phyloP scores from a whole-genome alignment of 2,797 vertebrate species.

The Dryobates pubescens region DNA sequence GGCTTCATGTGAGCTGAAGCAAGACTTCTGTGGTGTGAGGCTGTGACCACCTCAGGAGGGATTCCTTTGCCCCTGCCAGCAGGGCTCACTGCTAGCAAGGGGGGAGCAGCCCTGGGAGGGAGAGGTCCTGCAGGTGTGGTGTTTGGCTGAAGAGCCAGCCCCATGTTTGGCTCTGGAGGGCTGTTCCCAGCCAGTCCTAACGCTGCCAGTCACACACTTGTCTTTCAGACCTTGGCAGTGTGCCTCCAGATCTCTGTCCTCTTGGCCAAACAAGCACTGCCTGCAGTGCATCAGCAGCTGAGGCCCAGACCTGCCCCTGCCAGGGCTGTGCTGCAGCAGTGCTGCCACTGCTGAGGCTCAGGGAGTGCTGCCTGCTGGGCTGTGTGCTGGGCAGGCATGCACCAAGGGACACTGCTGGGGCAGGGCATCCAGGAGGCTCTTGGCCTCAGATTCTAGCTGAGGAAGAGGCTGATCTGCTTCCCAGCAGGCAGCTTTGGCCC shows the following conservation, averaged over 20 bases:
- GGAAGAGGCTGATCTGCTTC: slow-evolving; percentile 28
- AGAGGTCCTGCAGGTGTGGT: slow-evolving; percentile 20
- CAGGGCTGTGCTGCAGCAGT: slow-evolving; percentile 53
- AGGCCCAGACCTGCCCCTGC: slow-evolving; percentile 61
- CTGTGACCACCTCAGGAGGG: slow-evolving; percentile 33
- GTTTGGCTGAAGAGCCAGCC: slow-evolving; percentile 57
- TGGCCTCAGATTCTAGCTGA: slow-evolving; percentile 9
- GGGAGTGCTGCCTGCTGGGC: slow-evolving; percentile 60
- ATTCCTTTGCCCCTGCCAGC: slow-evolving; percentile 47
- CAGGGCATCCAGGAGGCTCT: slow-evolving; percentile 47
- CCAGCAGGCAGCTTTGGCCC: slow-evolving; percentile 24
- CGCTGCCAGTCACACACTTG: slow-evolving; percentile 52
- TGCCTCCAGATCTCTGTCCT: slow-evolving; percentile 58
- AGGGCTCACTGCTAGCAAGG: slow-evolving; percentile 24
- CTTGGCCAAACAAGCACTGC: slow-evolving; percentile 48
- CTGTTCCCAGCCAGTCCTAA: slow-evolving; percentile 58
- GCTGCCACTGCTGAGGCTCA: slow-evolving; percentile 52
- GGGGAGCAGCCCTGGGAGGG: not conserved
- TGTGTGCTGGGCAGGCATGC: slow-evolving; percentile 6
- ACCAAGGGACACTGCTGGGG: slow-evolving; percentile 37
- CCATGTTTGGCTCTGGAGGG: slow-evolving; percentile 60
- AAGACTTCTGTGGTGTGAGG: no score
- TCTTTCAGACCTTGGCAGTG: slow-evolving; percentile 62
- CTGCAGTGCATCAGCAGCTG: slow-evolving; percentile 55
- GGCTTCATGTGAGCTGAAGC: no score